phyloP scores from a whole-genome alignment of 2,113 vertebrate genomes.

The Sakesphorus luctuosus region DNA sequence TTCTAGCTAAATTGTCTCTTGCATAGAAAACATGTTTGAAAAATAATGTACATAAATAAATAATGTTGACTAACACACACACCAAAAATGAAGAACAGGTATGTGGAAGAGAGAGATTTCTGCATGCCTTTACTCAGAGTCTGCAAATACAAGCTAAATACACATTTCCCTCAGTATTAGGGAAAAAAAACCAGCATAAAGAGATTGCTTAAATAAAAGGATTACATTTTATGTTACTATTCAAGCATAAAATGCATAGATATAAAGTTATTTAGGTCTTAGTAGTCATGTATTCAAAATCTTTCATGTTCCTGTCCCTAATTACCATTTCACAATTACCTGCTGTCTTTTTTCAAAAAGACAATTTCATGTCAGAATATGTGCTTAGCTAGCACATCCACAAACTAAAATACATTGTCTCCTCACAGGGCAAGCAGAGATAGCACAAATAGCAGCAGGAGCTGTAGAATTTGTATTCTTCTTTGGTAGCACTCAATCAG shows the following conservation, averaged over 20 bases:
- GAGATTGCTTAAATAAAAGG: background rate
- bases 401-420: background rate
- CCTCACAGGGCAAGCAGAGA: background rate
- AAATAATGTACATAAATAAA: background rate
- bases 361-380: background rate
- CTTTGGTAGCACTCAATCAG: background rate
- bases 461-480: background rate
- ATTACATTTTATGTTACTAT: background rate
- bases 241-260: background rate
- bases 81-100: background rate
- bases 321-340: background rate
- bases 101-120: background rate
- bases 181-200: background rate
- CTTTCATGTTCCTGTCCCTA: background rate
- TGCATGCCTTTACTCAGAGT: background rate
- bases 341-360: background rate
- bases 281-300: background rate
- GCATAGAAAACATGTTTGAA: background rate
- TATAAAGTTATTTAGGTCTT: background rate
- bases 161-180: background rate
- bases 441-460: background rate
- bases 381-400: background rate
- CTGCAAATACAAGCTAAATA: background rate
- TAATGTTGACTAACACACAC: background rate
- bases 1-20: background rate